A percentile compares a stretch with the other conserved stretches of the same genome.
Conservation (phyloP, 2,888 invertebrate species). For the Brachyopa scutellaris region DNA sequence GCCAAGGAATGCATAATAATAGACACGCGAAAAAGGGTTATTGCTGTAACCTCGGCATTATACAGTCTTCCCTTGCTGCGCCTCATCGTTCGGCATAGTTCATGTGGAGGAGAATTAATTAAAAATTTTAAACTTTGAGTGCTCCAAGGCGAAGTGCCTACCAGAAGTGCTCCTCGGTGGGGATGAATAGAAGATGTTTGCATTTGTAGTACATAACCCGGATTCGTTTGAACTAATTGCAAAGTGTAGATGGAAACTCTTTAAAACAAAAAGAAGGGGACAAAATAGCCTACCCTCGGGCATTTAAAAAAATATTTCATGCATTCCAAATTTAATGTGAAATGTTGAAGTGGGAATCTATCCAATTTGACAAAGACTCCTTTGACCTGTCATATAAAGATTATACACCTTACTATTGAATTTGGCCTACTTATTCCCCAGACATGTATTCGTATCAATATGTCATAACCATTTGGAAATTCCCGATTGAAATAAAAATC, state of each 20-base stretch:
- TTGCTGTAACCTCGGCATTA: conserved; percentile 3
- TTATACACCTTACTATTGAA: no score
- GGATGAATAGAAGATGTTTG: conserved; percentile 50
- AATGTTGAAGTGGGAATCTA: no score
- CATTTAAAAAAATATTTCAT: no score
- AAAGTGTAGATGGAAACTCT: conserved; percentile 13
- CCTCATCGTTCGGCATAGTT: conserved; percentile 13
- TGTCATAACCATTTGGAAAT: no score
- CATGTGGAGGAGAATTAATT: conserved; percentile 57
- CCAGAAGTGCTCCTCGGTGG: no score
- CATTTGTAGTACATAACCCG: conserved; percentile 11
- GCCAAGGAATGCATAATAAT: conserved; percentile 51
- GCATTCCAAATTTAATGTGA: no score
- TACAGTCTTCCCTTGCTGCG: background rate
- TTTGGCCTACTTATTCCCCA: no score
- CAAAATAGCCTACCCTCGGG: background rate
- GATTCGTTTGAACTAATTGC: conserved; percentile 52
- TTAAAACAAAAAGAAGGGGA: background rate
- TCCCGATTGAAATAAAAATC: background rate
- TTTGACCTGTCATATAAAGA: no score
- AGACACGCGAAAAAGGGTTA: conserved; percentile 31
- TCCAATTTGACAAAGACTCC: no score
- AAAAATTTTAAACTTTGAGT: conserved; percentile 65
- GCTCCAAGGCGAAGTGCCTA: no score
- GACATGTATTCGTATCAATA: no score